Percentiles rank a stretch among this genome's conserved stretches.
phyloP scores from a whole-genome alignment of 2,888 invertebrate species.

The Sphinx pinastri region DNA sequence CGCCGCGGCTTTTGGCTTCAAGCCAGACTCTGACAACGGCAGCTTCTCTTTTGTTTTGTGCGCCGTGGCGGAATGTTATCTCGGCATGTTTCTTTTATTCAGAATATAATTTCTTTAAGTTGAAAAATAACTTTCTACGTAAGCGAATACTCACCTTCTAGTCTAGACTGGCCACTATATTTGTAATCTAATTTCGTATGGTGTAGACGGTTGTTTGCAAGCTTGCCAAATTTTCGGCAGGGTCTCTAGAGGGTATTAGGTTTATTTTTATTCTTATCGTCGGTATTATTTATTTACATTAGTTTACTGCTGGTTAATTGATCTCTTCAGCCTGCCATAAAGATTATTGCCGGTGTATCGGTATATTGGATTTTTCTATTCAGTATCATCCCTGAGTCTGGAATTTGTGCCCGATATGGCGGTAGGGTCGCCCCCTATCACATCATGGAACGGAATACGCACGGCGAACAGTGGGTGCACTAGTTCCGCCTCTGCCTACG shows the following conservation, averaged over 20 bases:
- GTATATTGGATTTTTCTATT: no score
- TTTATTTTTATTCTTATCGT: background rate
- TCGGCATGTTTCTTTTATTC: conserved; percentile 51
- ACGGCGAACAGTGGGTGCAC: no score
- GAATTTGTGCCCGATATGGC: no score
- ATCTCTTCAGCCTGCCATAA: background rate
- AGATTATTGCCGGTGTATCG: background rate
- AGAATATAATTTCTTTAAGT: conserved; percentile 42
- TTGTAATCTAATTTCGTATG: conserved; percentile 17
- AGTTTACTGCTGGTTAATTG: background rate
- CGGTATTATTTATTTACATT: background rate
- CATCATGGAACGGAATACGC: no score
- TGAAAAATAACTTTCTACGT: conserved; percentile 23
- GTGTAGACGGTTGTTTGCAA: conserved; percentile 17
- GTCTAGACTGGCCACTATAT: conserved; percentile 4
- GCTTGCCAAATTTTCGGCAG: conserved; percentile 10
- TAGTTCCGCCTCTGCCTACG: no score
- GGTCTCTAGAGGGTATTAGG: background rate
- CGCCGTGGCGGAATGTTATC: conserved; percentile 51
- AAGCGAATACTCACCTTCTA: conserved; percentile 20
- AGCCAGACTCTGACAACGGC: conserved; percentile 67
- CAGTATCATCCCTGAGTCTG: no score
- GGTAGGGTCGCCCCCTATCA: no score
- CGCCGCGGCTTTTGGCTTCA: conserved; percentile 68
- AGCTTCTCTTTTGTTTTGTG: conserved; percentile 69